These are phyloP conservation scores for Crenuchus spilurus DNA, from an alignment of 2,797 vertebrate genomes.

Conservation along the genomic window DNA sequence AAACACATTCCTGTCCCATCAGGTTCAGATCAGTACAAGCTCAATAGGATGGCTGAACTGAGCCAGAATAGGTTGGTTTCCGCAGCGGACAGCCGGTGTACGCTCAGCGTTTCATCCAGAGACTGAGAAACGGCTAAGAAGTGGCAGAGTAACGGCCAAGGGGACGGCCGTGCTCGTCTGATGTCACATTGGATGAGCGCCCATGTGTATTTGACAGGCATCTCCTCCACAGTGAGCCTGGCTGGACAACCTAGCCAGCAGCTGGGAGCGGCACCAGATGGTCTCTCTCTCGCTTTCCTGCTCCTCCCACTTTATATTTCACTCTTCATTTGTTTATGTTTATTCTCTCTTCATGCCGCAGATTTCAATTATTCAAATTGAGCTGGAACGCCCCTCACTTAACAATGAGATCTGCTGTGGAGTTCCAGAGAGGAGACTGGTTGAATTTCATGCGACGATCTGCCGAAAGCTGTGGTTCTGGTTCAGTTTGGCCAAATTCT, in stretches of 20 bases:
- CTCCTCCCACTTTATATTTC: slow-evolving; percentile 34
- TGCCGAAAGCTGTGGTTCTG: background rate
- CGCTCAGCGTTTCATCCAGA: background rate
- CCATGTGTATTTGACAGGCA: background rate
- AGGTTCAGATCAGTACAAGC: background rate
- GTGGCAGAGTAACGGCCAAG: slow-evolving; percentile 5
- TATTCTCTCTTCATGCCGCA: slow-evolving; percentile 37
- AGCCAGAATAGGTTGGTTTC: background rate
- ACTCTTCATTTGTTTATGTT: slow-evolving; percentile 45
- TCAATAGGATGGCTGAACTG: background rate
- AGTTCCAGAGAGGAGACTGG: background rate
- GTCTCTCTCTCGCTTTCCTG: background rate
- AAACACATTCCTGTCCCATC: background rate
- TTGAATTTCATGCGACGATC: slow-evolving; percentile 14
- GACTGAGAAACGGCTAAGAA: slow-evolving; percentile 6
- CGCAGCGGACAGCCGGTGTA: background rate
- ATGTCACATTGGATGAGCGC: slow-evolving; percentile 4
- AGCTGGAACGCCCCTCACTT: slow-evolving; percentile 7
- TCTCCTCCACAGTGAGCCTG: background rate
- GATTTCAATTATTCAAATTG: slow-evolving; percentile 48
- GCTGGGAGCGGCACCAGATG: slow-evolving; percentile 34
- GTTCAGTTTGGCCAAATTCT: background rate
- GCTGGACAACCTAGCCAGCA: background rate
- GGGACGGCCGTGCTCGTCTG: background rate
- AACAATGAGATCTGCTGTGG: background rate